phyloP scores from a whole-genome alignment of 1,140 invertebrate species.

The Matsumurasca onukii region DNA sequence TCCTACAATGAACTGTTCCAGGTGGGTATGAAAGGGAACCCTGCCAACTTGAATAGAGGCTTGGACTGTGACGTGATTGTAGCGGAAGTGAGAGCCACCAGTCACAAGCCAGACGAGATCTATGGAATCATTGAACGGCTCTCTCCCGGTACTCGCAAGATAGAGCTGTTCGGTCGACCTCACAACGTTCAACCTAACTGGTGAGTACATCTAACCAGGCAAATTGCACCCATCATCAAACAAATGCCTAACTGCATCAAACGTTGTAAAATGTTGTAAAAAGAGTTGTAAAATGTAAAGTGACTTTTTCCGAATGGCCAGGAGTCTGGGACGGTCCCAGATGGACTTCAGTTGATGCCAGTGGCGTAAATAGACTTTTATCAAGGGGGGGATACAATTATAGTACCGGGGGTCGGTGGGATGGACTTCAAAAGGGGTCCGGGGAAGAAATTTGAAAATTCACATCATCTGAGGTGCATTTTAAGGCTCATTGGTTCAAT shows the following conservation, averaged over 20 bases:
- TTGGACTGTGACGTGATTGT: constrained; percentile 98
- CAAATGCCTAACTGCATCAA: constrained; percentile 12
- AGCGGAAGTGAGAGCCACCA: constrained; percentile 95
- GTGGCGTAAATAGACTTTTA: too few relatives aligned
- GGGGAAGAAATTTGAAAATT: too few relatives aligned
- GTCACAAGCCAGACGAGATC: constrained; percentile 98
- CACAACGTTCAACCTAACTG: constrained; percentile 99
- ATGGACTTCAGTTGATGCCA: too few relatives aligned
- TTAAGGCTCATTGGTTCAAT: too few relatives aligned
- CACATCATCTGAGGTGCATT: too few relatives aligned
- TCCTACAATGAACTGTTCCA: too few relatives aligned
- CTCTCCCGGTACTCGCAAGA: constrained; percentile 92
- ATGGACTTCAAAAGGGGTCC: too few relatives aligned
- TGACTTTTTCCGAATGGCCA: too few relatives aligned
- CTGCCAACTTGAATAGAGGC: constrained; percentile 86
- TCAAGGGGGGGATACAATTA: too few relatives aligned
- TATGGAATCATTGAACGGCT: constrained; percentile 89
- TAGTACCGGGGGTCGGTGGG: too few relatives aligned
- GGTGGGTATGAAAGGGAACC: constrained; percentile 94
- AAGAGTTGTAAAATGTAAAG: constrained; percentile 11
- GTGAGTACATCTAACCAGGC: constrained; percentile 57
- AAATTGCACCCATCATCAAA: neutral
- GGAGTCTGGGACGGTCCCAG: too few relatives aligned
- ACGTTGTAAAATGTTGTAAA: constrained; percentile 21
- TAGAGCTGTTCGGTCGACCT: constrained; percentile 94